phyloP scores from a whole-genome alignment of 2,797 vertebrate genomes.

The Psittacula echo region DNA sequence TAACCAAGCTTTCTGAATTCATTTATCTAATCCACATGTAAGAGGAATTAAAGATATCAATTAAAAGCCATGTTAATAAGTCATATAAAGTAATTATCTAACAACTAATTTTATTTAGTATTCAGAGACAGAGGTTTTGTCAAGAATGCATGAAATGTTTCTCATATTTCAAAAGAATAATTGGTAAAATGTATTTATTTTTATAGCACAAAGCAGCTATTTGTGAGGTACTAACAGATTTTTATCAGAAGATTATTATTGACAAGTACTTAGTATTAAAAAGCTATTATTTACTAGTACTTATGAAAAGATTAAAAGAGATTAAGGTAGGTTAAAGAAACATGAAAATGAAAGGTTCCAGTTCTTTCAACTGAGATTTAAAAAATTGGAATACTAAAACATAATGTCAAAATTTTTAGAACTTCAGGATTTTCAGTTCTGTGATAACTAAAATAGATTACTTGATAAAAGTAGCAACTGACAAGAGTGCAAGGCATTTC shows the following conservation, averaged over 20 bases:
- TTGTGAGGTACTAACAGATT: not conserved
- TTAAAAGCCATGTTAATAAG: not conserved
- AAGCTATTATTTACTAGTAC: not conserved
- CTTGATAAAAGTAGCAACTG: not conserved
- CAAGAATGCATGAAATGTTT: not conserved
- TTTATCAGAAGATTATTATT: not conserved
- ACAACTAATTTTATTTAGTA: not conserved
- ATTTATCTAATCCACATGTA: not conserved
- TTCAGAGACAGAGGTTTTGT: not conserved
- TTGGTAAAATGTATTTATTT: not conserved
- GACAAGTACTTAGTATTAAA: not conserved
- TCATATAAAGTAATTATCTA: not conserved
- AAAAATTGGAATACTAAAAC: not conserved
- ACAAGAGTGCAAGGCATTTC: not conserved
- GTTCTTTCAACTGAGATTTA: not conserved
- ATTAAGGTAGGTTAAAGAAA: not conserved
- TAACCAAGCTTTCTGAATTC: not conserved
- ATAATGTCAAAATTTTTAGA: not conserved
- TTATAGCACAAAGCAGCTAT: not conserved
- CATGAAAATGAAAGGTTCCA: not conserved
- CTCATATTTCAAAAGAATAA: not conserved
- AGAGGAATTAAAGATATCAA: not conserved
- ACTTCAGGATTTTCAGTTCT: not conserved
- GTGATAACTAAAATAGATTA: not conserved
- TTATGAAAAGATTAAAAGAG: not conserved